Evolutionary conservation across 2,888 invertebrate species (phyloP), one percentile per base, ranked within the genome.

Genomic region (Orthonychiurus folsomi): DNA sequence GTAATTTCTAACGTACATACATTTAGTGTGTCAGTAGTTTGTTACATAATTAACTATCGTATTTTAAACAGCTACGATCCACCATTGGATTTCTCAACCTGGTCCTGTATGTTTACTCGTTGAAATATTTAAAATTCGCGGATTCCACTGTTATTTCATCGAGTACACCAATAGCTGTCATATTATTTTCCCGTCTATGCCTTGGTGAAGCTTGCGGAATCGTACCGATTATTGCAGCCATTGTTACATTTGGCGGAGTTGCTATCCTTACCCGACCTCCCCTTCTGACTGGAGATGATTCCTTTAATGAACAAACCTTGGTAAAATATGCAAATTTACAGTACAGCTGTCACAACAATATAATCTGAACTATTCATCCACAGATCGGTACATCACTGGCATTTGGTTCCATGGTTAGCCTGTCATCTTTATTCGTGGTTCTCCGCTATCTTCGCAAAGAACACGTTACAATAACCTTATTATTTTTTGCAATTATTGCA

Each of bases 141-240:
- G 70, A 70, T 47, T 62, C 65, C 2, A 48, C 65, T 0, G 67
- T 67, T 2, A 69, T 70, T 26, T 61, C 66, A 1, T 65, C 64
- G 18, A 66, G 67, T 48, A 69, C 68, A 28, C 67, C 70, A 15
- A 63, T 68, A 3, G 59, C 59, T 9, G 59, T 59, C 9, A 18
- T 23, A 5, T 25, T 59, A 3, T 59, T 59, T 48, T 48, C 59
- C 21, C 12, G 37, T 66, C 1, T 69, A 15, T 64, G 64, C 28
- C 59, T 71, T 1, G 65, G 66, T 9, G 72, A 72, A 48, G 59
- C 65, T n/a, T 69, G 66, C 55, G 69, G 72, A 0, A 18, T 66
- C 1, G 58, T 72, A 20, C 69, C 68, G 0, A 64, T 70, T 2
- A 12, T 67, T 9, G 50, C 61, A 2, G 63, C 66, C 0, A 2